A percentile compares a stretch with the other conserved stretches of the same genome.
These are phyloP conservation scores for Megaptera novaeangliae DNA, from an alignment of 2,113 vertebrate genomes.

Conservation along the genomic window DNA sequence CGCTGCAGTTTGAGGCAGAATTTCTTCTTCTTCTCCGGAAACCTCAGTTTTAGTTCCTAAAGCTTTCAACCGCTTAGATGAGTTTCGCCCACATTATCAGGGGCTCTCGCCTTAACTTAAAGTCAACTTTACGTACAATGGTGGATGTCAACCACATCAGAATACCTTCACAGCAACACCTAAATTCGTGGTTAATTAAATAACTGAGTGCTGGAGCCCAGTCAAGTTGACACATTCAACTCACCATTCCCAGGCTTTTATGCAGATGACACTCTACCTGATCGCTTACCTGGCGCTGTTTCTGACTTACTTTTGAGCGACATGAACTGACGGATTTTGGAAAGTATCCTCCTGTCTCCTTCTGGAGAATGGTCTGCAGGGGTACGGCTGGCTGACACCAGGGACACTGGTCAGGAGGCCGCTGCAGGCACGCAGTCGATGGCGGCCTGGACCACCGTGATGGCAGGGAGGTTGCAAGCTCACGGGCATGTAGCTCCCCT, in stretches of 20 bases:
- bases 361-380: neutral
- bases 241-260: neutral
- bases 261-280: neutral
- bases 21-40: no score
- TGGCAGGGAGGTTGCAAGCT: accelerated
- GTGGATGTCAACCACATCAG: no score
- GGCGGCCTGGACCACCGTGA: accelerated
- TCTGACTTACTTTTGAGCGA: neutral
- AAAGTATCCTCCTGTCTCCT: neutral
- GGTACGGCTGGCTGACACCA: neutral
- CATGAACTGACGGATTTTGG: neutral
- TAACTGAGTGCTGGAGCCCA: no score
- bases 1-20: no score
- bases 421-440: neutral
- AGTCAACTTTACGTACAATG: no score
- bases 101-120: neutral
- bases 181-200: accelerated
- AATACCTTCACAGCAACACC: neutral
- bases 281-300: accelerated
- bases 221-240: neutral
- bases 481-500: accelerated
- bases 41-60: neutral
- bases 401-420: neutral
- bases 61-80: neutral
- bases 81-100: neutral